These are phyloP conservation scores for Sebastes kiyomatsui DNA, from an alignment of 2,797 vertebrate genomes.

Conservation along the genomic window DNA sequence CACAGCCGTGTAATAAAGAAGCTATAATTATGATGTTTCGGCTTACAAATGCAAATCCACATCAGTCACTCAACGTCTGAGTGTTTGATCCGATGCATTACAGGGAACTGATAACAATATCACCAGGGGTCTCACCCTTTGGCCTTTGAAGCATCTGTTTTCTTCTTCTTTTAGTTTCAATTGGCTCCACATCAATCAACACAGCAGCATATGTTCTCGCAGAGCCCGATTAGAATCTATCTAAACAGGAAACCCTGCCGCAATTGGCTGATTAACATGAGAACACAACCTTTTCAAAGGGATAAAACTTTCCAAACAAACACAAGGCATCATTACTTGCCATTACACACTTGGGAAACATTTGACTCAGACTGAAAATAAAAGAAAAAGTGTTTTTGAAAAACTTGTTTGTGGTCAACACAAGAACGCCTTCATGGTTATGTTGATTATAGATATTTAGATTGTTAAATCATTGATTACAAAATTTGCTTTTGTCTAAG, in stretches of 20 bases:
- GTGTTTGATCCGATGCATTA: conserved; percentile 42
- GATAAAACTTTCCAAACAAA: conserved; percentile 44
- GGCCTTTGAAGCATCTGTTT: conserved; percentile 67
- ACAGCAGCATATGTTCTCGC: conserved; percentile 42
- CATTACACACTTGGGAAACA: conserved; percentile 11
- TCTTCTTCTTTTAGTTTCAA: conserved; percentile 49
- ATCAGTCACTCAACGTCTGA: background rate
- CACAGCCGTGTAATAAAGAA: background rate
- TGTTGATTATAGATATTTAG: background rate
- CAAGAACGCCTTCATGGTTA: background rate
- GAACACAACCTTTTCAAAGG: conserved; percentile 55
- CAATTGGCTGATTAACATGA: conserved; percentile 64
- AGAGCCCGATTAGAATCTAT: conserved; percentile 55
- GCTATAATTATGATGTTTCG: background rate
- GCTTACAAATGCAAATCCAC: background rate
- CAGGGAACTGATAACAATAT: conserved; percentile 54
- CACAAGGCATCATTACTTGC: conserved; percentile 35
- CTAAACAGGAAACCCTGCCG: conserved; percentile 58
- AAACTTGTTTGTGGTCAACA: background rate
- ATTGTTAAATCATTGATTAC: background rate
- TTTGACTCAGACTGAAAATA: conserved; percentile 9
- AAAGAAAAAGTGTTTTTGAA: background rate
- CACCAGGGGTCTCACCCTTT: conserved; percentile 53
- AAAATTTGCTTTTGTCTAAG: background rate
- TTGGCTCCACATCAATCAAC: conserved; percentile 67